These are phyloP conservation scores for Catocala sponsa DNA, from an alignment of 2,888 invertebrate species.

Conservation along the genomic window DNA sequence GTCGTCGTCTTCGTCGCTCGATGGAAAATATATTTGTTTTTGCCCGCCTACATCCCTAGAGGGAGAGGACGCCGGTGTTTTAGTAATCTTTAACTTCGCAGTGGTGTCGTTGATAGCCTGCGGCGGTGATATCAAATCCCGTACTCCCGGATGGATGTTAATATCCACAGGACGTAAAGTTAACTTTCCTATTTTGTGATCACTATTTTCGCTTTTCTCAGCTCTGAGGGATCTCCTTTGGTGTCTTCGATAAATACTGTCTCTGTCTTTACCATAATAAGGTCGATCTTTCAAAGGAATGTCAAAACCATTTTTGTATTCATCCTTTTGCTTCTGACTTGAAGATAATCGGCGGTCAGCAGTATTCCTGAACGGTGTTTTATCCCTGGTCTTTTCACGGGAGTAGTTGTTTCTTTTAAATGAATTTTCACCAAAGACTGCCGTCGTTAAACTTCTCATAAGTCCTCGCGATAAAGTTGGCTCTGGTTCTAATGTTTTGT, in stretches of 20 bases:
- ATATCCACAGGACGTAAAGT: slow-evolving; percentile 88
- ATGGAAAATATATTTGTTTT: slow-evolving; percentile 83
- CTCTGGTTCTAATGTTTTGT: slow-evolving; percentile 91
- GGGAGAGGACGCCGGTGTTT: slow-evolving; percentile 78
- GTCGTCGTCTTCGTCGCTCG: slow-evolving; percentile 83
- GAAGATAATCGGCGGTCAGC: slow-evolving; percentile 78
- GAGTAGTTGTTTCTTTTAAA: slow-evolving; percentile 86
- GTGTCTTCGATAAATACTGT: slow-evolving; percentile 83
- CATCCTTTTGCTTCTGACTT: slow-evolving; percentile 73
- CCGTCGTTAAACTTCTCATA: slow-evolving; percentile 92
- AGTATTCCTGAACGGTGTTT: slow-evolving; percentile 89
- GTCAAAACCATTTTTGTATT: slow-evolving; percentile 78
- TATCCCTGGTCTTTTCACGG: slow-evolving; percentile 88
- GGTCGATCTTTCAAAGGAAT: slow-evolving; percentile 66
- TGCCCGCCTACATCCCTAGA: slow-evolving; percentile 74
- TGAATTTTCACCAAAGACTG: slow-evolving; percentile 91
- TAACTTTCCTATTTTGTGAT: slow-evolving; percentile 80
- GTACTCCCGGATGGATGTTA: slow-evolving; percentile 76
- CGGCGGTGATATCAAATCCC: slow-evolving; percentile 87
- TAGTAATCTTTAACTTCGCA: slow-evolving; percentile 62
- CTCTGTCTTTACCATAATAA: slow-evolving; percentile 81
- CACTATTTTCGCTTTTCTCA: slow-evolving; percentile 90
- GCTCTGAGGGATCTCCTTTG: slow-evolving; percentile 88
- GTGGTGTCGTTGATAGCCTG: slow-evolving; percentile 72
- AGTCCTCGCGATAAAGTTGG: slow-evolving; percentile 80